These are phyloP conservation scores for Montipora cactus DNA, from an alignment of 64 coral and sea anemone species.

Conservation along the genomic window DNA sequence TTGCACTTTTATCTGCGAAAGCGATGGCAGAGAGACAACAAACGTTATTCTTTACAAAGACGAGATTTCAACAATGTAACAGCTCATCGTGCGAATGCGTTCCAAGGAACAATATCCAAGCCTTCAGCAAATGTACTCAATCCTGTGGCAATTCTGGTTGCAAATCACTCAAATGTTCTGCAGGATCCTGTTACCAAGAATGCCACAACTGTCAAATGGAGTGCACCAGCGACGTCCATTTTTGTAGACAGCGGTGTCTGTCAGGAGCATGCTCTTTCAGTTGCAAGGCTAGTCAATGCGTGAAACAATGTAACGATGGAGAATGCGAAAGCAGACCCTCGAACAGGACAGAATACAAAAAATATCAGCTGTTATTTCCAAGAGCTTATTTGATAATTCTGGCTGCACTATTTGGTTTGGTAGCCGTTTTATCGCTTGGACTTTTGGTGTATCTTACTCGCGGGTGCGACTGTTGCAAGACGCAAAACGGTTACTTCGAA, in stretches of 20 bases:
- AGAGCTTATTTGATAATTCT: constrained; percentile 61
- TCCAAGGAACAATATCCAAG: background rate
- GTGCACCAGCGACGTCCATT: constrained; percentile 66
- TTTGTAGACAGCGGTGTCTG: constrained; percentile 83
- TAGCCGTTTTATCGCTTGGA: constrained; percentile 4
- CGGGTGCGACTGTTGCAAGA: background rate
- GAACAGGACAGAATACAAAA: background rate
- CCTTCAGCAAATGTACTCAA: constrained; percentile 67
- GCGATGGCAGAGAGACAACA: background rate
- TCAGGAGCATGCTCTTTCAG: constrained; percentile 73
- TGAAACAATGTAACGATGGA: constrained; percentile 29
- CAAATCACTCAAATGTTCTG: constrained; percentile 62
- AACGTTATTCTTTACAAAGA: background rate
- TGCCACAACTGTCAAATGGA: constrained; percentile 86
- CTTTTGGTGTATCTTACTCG: constrained; percentile 9
- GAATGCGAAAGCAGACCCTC: constrained; percentile 15
- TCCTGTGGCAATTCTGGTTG: constrained; percentile 54
- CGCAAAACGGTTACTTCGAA: background rate
- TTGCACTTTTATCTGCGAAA: background rate
- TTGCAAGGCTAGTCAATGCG: constrained; percentile 70
- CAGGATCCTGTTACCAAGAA: constrained; percentile 72
- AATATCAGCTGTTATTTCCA: constrained; percentile 15
- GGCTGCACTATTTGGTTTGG: constrained; percentile 70
- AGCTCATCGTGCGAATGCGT: constrained; percentile 58
- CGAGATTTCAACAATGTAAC: constrained; percentile 78